These are phyloP conservation scores for Spea bombifrons DNA, from an alignment of 2,113 vertebrate genomes.

Conservation along the genomic window DNA sequence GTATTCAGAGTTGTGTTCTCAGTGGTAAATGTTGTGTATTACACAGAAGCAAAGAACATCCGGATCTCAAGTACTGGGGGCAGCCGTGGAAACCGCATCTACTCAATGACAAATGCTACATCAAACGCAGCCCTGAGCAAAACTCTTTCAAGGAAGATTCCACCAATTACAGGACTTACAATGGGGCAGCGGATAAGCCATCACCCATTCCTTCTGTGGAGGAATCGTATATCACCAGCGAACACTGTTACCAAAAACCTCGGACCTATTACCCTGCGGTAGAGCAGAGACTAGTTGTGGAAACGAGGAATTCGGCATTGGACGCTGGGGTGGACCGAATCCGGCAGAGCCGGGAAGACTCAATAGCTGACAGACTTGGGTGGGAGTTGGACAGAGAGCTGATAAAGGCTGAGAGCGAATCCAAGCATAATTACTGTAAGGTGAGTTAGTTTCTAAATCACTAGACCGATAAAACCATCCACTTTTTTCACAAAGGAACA, in stretches of 20 bases:
- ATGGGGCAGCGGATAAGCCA: constrained; percentile 65
- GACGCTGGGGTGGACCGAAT: constrained; percentile 80
- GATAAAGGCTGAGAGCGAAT: constrained; percentile 63
- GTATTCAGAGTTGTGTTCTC: background rate
- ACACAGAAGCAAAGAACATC: constrained; percentile 82
- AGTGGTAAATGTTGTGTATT: background rate
- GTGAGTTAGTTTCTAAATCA: constrained; percentile 54
- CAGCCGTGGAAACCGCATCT: constrained; percentile 82
- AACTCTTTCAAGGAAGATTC: constrained; percentile 66
- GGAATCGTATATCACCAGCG: constrained; percentile 92
- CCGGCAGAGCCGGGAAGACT: constrained; percentile 73
- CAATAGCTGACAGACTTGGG: constrained; percentile 73
- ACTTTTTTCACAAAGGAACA: too few relatives aligned
- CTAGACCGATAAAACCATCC: too few relatives aligned
- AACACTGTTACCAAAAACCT: constrained; percentile 98
- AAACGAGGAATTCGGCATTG: constrained; percentile 80
- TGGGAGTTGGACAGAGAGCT: constrained; percentile 76
- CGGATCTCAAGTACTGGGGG: constrained; percentile 90
- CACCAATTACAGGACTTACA: constrained; percentile 68
- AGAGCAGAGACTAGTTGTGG: constrained; percentile 89
- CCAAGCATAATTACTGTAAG: constrained; percentile 71
- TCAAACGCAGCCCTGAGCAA: constrained; percentile 64
- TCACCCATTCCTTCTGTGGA: constrained; percentile 71
- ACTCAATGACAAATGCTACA: constrained; percentile 66
- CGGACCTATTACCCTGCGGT: constrained; percentile 86